Evolutionary conservation across 2,113 vertebrate genomes (phyloP).

Genomic region (Triplophysa tibetana): DNA sequence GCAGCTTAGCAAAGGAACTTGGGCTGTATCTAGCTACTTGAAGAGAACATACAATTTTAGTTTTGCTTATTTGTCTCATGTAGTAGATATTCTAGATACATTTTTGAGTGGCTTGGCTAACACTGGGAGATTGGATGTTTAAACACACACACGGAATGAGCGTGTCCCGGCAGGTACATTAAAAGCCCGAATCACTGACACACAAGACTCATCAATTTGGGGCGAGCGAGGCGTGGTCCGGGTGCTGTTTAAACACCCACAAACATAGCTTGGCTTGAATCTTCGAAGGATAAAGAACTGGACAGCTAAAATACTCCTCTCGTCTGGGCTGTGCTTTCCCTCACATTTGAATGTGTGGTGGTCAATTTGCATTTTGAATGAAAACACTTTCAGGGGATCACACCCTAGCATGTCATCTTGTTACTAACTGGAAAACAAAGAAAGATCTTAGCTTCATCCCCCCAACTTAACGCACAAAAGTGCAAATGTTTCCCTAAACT

Average conservation of each 20-base stretch:
- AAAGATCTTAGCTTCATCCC: constrained; percentile 5
- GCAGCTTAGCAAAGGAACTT: too few species aligned
- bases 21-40: too few species aligned
- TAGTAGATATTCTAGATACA: too few species aligned
- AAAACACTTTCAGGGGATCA: constrained; percentile 22
- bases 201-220: constrained; percentile 30
- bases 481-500: neutral
- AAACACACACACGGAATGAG: neutral
- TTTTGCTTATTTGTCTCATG: too few species aligned
- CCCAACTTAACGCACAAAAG: constrained; percentile 11
- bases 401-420: neutral
- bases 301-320: too few species aligned
- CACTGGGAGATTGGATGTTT: neutral
- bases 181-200: constrained; percentile 23
- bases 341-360: constrained; percentile 34
- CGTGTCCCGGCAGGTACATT: constrained; percentile 39
- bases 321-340: neutral
- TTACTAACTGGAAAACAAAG: neutral
- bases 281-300: constrained; percentile 1
- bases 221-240: constrained; percentile 1
- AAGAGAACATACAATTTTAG: too few species aligned
- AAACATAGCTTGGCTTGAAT: neutral
- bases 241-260: neutral
- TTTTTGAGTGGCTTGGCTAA: too few species aligned
- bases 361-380: constrained; percentile 34